Evolutionary conservation across 2,888 invertebrate genomes (phyloP).

Genomic region (Torymus auratus): DNA sequence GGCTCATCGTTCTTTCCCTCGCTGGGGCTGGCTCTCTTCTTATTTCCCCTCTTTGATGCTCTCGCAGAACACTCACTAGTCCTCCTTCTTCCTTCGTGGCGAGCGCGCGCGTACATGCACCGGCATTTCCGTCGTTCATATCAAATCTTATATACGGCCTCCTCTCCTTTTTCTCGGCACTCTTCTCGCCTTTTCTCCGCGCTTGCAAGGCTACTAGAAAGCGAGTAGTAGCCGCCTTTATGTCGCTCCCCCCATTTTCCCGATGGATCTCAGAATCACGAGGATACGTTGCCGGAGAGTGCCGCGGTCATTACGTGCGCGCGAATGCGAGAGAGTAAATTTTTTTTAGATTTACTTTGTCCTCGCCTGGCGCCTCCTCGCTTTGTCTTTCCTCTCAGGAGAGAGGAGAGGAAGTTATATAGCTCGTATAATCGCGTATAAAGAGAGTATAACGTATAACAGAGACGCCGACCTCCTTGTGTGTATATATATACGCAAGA

Average conservation of each 20-base stretch:
- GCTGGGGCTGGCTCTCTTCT: constrained; percentile 37
- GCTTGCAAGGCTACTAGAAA: too few species aligned
- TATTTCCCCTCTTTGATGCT: constrained; percentile 55
- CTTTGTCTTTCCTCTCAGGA: constrained; percentile 5
- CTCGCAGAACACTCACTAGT: background rate
- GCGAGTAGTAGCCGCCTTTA: too few species aligned
- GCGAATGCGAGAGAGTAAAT: constrained; percentile 15
- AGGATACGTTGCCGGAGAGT: background rate
- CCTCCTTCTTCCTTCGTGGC: constrained; percentile 5
- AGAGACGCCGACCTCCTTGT: too few species aligned
- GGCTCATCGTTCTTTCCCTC: background rate
- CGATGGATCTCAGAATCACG: too few species aligned
- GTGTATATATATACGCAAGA: background rate
- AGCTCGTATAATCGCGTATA: constrained; percentile 20
- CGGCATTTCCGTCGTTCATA: background rate
- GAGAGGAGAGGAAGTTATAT: constrained; percentile 10
- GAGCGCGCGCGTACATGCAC: too few species aligned
- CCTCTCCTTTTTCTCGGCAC: constrained; percentile 25
- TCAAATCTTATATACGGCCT: constrained; percentile 25
- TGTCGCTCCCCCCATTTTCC: too few species aligned
- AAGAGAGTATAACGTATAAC: background rate
- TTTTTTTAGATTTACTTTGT: constrained; percentile 30
- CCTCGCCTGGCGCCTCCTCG: background rate
- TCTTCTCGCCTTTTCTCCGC: background rate
- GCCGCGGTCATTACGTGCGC: constrained; percentile 25